Conservation (phyloP, 1,140 invertebrate genomes). For the Aphis gossypii region DNA sequence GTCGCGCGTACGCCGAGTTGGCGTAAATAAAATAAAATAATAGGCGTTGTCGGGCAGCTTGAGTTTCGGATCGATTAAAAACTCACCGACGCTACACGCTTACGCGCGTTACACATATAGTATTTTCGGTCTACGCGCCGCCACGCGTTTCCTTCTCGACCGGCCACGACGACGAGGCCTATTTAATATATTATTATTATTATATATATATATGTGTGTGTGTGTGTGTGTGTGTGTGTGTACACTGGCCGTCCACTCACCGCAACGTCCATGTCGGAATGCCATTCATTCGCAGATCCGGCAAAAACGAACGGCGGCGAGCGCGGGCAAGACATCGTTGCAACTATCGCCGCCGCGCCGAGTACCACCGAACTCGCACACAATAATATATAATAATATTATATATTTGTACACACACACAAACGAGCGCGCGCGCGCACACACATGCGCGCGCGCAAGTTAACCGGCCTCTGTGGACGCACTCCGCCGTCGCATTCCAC, state of each 20-base stretch:
- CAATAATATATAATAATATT: not conserved
- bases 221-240: not conserved
- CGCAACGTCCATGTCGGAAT: constrained; percentile 18
- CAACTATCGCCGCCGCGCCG: not conserved
- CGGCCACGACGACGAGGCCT: constrained; percentile 11
- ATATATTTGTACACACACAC: not conserved
- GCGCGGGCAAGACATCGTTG: not conserved
- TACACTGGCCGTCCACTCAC: not conserved
- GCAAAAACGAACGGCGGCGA: not conserved
- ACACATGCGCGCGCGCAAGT: not conserved
- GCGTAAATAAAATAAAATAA: not conserved
- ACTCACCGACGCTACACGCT: not conserved
- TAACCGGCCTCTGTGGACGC: constrained; percentile 17
- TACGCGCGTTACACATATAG: not conserved
- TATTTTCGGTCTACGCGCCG: not conserved
- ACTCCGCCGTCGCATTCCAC: constrained; percentile 46
- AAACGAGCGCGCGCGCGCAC: not conserved
- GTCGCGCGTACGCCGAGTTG: not conserved
- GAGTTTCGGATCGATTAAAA: constrained; percentile 38
- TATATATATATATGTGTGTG: not conserved
- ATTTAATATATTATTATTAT: constrained; percentile 17
- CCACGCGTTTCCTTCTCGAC: not conserved
- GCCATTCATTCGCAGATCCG: constrained; percentile 50
- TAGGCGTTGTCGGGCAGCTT: constrained; percentile 40
- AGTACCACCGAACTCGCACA: not conserved